Base-by-base conservation (phyloP, 2,113 vertebrate genomes). In the Vanacampus margaritifer region DNA sequence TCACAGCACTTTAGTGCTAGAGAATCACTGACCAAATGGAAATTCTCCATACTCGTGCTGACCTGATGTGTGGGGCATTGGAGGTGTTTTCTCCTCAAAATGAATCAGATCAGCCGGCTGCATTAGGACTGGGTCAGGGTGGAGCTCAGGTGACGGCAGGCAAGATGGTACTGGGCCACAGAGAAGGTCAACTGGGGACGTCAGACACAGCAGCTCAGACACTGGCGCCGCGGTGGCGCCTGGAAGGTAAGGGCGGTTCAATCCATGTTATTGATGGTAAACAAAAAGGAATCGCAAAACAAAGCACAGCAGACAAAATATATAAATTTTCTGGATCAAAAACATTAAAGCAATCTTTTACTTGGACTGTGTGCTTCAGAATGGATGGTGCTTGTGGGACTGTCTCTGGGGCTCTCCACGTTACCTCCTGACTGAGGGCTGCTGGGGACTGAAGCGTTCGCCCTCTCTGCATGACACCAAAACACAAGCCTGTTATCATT, bases 161-260 rank as follows among this genome's bases (percentile, higher is more conserved):
- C 94, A 96, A 48, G 96, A 98, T 4, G 96, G 97, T 17, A 98
- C 95, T 0, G 96, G 97, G 3, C 94, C 96, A 69, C 97, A 96
- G 75, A 99, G 81, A 35, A 99, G 94, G 89, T 99, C 97, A 21
- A 96, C 73, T 0, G 95, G 92, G 54, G 96, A 90, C 2, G 88
- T 82, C 79, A 97, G 87, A 80, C 84, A 92, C 73, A 96, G 91
- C 13, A 98, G 92, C 82, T 96, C 96, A 7, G 93, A 89, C 6
- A 96, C 95, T 0, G 69, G 75, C 13, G 84, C 88, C 48, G 63
- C 78, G 16, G 73, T 68, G 46, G 82, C 79, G 78, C 80, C 94
- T 96, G 78, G 21, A 26, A 73, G 50, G 65, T 46, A 0, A 26
- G 41, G 13, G 35, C n/a, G 46, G 19, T n/a, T 14, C 26, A 21